Percentiles rank a stretch among this genome's conserved stretches.
phyloP scores from a whole-genome alignment of 2,888 invertebrate species.

The Trimorus sp. region DNA sequence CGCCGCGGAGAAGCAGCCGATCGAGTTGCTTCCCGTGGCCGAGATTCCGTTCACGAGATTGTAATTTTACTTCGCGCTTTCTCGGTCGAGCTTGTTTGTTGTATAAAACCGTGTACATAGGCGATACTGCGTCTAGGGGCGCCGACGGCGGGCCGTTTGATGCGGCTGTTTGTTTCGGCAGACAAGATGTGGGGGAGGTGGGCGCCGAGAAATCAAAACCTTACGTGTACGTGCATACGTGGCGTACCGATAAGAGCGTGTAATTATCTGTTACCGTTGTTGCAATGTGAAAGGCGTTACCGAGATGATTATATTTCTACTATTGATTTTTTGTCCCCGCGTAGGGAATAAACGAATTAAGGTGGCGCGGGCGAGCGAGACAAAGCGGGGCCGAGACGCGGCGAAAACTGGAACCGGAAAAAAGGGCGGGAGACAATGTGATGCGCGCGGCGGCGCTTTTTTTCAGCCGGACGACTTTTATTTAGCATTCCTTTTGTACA shows the following conservation, averaged over 20 bases:
- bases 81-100: background rate
- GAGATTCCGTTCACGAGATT: background rate
- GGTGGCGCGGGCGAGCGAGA: background rate
- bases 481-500: conserved; percentile 60
- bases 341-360: conserved; percentile 36
- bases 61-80: too few species aligned
- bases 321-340: conserved; percentile 71
- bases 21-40: background rate
- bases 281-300: conserved; percentile 79
- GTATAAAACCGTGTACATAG: conserved; percentile 32
- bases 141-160: background rate
- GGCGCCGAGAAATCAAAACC: conserved; percentile 72
- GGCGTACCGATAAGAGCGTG: conserved; percentile 50
- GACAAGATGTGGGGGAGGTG: background rate
- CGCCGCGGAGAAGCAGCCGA: too few species aligned
- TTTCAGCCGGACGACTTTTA: conserved; percentile 39
- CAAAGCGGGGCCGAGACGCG: too few species aligned
- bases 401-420: conserved; percentile 12
- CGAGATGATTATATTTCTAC: conserved; percentile 79
- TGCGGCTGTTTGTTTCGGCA: conserved; percentile 10
- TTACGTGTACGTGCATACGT: conserved; percentile 73
- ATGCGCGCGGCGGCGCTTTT: conserved; percentile 30
- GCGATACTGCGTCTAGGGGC: background rate
- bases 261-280: conserved; percentile 79
- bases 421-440: conserved; percentile 27